Base-by-base conservation (phyloP, 2,113 vertebrate species). In the Euleptes europaea region DNA sequence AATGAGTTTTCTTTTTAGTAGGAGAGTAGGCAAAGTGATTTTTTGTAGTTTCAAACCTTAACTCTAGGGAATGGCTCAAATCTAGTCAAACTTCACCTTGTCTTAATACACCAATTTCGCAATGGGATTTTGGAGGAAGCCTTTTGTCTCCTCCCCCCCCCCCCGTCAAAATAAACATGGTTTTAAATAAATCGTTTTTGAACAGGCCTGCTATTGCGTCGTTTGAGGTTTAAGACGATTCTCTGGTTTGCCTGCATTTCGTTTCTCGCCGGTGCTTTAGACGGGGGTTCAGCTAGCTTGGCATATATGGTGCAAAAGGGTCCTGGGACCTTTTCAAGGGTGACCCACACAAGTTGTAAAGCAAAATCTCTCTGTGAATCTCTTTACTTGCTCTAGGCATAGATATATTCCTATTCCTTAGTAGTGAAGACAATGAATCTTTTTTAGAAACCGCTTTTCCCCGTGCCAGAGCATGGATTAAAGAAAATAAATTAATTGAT, bases 401-500 rank as follows among this genome's bases (percentile, higher is more conserved):
- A 79, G 49, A 33, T 13, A 17, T 67, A 44, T 47, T 33, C 31
- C 67, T 63, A 85, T 51, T 72, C 6, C 28, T 44, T 73, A 79
- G 72, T 57, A 85, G 51, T 21, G 40, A 71, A 78, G 65, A 60
- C 28, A 72, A 79, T 66, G 89, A 63, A 31, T 89, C 71, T 81
- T 91, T 94, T 91, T 83, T 0, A 87, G 19, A 72, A 90, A 78
- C 90, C 10, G 28, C 65, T 47, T 79, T 79, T 79, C 72, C 4
- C 5, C 6, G 15, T 71, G 63, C 31, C 60, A 60, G 71, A 28
- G 51, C 84, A 79, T 85, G 84, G 38, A 40, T 79, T 90, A 11
- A 83, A 35, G 84, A 78, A 17, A 47, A 91, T 79, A 78, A 69
- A 70, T 84, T 93, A 91, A 88, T 33, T 71, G 67, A 28, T 84